Percentiles rank a stretch among this genome's conserved stretches.
Conservation (phyloP, 2,113 vertebrate species). For the Aegithalos caudatus region DNA sequence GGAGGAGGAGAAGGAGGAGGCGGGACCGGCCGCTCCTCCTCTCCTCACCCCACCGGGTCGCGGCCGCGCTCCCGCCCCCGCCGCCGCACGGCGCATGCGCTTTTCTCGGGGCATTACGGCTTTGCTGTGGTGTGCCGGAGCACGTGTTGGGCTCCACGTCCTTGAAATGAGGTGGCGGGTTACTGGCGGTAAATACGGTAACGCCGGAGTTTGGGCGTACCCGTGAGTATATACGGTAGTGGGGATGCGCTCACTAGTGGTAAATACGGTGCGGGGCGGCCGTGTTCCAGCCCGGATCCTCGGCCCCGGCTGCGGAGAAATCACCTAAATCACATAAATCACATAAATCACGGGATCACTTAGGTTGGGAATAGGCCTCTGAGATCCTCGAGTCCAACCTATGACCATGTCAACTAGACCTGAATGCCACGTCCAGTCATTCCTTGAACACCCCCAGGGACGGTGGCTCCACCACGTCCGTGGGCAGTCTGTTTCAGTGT, state of each 20-base stretch:
- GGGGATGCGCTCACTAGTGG: accelerated
- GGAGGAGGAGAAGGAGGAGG: not conserved
- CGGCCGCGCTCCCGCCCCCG: not conserved
- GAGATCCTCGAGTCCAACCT: not conserved
- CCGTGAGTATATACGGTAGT: not conserved
- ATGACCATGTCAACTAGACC: not conserved
- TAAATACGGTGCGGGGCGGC: not conserved
- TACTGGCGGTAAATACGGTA: not conserved
- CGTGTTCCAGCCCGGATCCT: not conserved
- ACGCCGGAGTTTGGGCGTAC: accelerated
- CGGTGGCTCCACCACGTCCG: not conserved
- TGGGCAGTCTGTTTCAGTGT: not conserved
- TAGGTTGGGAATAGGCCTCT: not conserved
- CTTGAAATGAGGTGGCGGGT: accelerated
- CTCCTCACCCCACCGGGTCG: slow-evolving; percentile 14
- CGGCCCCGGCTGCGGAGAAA: not conserved
- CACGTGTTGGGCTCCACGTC: not conserved
- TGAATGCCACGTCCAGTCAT: not conserved
- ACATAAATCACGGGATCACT: not conserved
- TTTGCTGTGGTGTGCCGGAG: not conserved
- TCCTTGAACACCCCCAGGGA: not conserved
- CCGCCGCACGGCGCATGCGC: slow-evolving; percentile 1
- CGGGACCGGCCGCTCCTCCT: not conserved
- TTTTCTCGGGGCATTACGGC: not conserved
- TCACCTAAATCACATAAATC: not conserved